A percentile compares a stretch with the other conserved stretches of the same genome.
Evolutionary conservation across 2,113 vertebrate genomes (phyloP).

Genomic region (Ciconia maguari): DNA sequence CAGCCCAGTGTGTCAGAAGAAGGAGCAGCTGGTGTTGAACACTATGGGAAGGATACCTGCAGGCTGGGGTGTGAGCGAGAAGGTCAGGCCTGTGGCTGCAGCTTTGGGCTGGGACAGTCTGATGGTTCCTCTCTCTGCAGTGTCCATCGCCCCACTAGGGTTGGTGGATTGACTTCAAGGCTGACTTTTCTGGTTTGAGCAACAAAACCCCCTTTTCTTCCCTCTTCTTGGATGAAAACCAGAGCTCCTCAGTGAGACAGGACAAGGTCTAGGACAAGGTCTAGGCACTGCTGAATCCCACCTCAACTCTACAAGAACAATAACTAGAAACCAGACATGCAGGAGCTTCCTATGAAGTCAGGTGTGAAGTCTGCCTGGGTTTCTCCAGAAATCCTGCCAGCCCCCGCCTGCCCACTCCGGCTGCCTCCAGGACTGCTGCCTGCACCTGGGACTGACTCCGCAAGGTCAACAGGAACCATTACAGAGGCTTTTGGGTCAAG

Average conservation of each 20-base stretch:
- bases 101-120: not conserved
- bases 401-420: not conserved
- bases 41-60: not conserved
- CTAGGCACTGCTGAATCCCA: not conserved
- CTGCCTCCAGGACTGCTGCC: not conserved
- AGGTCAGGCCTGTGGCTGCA: not conserved
- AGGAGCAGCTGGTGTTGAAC: not conserved
- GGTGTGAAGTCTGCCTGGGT: not conserved
- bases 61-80: not conserved
- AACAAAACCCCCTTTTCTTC: not conserved
- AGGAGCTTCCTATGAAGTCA: not conserved
- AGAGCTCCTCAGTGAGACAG: not conserved
- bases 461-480: not conserved
- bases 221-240: not conserved
- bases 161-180: not conserved
- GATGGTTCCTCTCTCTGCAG: not conserved
- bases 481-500: not conserved
- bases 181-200: not conserved
- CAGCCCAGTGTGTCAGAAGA: not conserved
- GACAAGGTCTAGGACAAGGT: not conserved
- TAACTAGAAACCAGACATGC: not conserved
- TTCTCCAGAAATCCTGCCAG: not conserved
- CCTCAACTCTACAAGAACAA: not conserved
- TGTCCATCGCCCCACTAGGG: rapidly evolving
- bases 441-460: rapidly evolving